Conservation (phyloP, 92 coral and sea anemone genomes). For the Porites evermanni region DNA sequence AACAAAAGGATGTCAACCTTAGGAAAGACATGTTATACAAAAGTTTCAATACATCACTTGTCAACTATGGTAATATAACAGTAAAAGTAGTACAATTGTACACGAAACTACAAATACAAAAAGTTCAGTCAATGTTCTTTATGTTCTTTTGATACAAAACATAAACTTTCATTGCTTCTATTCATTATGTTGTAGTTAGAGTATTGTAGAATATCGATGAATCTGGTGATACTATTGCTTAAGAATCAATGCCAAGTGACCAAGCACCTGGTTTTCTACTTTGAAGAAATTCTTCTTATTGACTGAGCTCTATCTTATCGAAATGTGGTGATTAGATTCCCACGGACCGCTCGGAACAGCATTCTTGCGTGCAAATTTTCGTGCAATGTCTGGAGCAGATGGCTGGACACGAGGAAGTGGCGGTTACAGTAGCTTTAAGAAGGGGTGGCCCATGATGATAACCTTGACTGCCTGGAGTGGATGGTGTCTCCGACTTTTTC, state of each 20-base stretch:
- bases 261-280: conserved; percentile 22
- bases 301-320: background rate
- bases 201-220: background rate
- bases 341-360: conserved; percentile 60
- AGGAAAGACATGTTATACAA: too few relatives aligned
- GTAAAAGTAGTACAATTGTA: too few relatives aligned
- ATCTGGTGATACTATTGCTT: conserved; percentile 4
- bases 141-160: background rate
- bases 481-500: conserved; percentile 26
- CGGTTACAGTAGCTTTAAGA: conserved; percentile 24
- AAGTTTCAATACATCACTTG: too few relatives aligned
- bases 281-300: conserved; percentile 21
- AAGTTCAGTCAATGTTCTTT: too few relatives aligned
- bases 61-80: too few relatives aligned
- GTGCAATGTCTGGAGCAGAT: conserved; percentile 83
- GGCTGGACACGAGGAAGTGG: conserved; percentile 71
- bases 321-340: conserved; percentile 6
- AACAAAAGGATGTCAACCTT: too few relatives aligned
- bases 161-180: background rate
- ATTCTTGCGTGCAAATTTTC: conserved; percentile 77
- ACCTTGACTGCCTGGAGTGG: background rate
- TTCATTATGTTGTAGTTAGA: background rate
- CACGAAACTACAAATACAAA: too few relatives aligned
- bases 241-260: background rate
- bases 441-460: conserved; percentile 57